phyloP scores from a whole-genome alignment of 64 coral and sea anemone species.

The Stichodactyla helianthus region DNA sequence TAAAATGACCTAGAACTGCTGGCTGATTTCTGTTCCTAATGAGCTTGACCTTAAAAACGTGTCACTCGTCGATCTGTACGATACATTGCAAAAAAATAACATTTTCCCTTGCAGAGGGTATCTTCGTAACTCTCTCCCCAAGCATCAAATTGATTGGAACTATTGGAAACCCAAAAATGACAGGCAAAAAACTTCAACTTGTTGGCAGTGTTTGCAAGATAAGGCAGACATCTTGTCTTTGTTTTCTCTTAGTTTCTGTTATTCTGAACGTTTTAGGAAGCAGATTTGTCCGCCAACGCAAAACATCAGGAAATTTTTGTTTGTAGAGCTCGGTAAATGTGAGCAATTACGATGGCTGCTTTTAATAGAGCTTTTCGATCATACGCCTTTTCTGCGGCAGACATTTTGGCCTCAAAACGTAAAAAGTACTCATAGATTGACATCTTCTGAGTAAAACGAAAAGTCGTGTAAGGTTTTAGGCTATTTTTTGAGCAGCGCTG shows the following conservation, averaged over 20 bases:
- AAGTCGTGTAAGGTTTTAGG: not conserved
- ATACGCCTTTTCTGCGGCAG: not conserved
- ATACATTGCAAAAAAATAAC: slow-evolving; percentile 7
- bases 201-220: too few species aligned
- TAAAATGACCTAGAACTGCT: slow-evolving; percentile 15
- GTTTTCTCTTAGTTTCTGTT: not conserved
- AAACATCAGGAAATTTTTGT: slow-evolving; percentile 1
- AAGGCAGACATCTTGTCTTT: not conserved
- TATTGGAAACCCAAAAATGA: not conserved
- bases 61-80: slow-evolving; percentile 15
- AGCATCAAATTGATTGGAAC: not conserved
- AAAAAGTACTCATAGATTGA: not conserved
- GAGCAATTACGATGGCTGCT: not conserved
- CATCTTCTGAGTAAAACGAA: not conserved
- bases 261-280: not conserved
- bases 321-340: slow-evolving; percentile 1
- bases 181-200: not conserved
- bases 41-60: slow-evolving; percentile 17
- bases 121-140: not conserved
- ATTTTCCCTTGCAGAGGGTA: not conserved
- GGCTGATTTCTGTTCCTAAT: slow-evolving; percentile 12
- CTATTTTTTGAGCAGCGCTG: not conserved
- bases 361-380: not conserved
- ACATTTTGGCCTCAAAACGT: not conserved
- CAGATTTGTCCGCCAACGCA: slow-evolving; percentile 13